Evolutionary conservation across 2,888 invertebrate species (phyloP).

Genomic region (Dorcus hopei): DNA sequence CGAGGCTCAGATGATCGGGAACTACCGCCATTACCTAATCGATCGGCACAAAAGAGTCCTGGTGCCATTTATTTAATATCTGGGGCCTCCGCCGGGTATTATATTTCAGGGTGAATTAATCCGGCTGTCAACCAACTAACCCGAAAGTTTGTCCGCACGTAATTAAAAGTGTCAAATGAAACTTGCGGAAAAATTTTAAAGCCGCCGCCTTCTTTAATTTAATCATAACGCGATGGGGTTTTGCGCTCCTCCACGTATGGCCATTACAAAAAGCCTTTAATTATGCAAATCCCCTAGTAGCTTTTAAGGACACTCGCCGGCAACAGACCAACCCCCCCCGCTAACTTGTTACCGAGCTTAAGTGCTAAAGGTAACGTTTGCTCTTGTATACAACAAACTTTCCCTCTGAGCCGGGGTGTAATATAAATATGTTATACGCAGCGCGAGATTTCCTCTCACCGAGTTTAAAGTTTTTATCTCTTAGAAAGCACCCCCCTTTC

Average conservation of each 20-base stretch:
- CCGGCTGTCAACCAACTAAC: too few species aligned
- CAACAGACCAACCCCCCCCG: neutral
- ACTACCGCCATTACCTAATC: too few species aligned
- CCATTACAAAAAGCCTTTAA: slow-evolving; percentile 1
- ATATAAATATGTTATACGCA: slow-evolving; percentile 8
- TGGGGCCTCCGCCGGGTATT: neutral
- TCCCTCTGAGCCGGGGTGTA: neutral
- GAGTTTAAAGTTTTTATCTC: slow-evolving; percentile 11
- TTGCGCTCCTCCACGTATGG: neutral
- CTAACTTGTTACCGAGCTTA: neutral
- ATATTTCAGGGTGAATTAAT: too few species aligned
- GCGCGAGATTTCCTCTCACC: neutral
- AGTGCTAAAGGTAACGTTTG: neutral
- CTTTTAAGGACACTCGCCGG: neutral
- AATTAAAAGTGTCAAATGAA: too few species aligned
- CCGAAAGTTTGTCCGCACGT: too few species aligned
- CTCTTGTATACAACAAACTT: neutral
- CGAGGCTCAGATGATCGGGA: too few species aligned
- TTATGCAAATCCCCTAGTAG: neutral
- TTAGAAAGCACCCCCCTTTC: neutral
- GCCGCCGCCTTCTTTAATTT: neutral
- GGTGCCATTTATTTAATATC: neutral
- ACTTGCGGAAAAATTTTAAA: too few species aligned
- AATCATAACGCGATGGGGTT: neutral
- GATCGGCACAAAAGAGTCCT: too few species aligned